Percentiles rank a stretch among this genome's conserved stretches.
These are phyloP conservation scores for Lasioglossum malachurum DNA, from an alignment of 2,888 invertebrate genomes.

Conservation along the genomic window DNA sequence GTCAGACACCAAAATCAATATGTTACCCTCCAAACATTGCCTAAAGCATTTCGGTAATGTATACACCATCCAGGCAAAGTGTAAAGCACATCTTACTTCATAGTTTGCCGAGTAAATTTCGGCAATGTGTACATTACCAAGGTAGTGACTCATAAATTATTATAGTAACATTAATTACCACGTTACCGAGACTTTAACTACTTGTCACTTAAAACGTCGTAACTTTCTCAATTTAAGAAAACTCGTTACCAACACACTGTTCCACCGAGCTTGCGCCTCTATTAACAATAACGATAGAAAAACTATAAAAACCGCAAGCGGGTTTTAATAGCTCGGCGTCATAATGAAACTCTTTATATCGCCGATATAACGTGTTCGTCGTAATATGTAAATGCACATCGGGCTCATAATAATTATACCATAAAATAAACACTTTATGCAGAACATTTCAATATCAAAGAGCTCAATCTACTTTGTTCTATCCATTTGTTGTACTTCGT, in stretches of 20 bases:
- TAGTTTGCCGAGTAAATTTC: not conserved
- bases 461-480: not conserved
- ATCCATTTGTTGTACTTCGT: not conserved
- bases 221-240: not conserved
- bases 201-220: not conserved
- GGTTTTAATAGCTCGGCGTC: not conserved
- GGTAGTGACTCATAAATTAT: not conserved
- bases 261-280: not conserved
- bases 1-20: not conserved
- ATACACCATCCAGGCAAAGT: not conserved
- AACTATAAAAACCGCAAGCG: not conserved
- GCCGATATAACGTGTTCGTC: not conserved
- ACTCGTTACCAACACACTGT: not conserved
- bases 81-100: not conserved
- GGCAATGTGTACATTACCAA: not conserved
- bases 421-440: not conserved
- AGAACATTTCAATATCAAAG: not conserved
- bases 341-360: not conserved
- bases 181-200: not conserved
- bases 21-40: not conserved
- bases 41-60: not conserved
- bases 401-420: not conserved
- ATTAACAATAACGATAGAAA: not conserved
- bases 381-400: not conserved
- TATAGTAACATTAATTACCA: not conserved